phyloP scores from a whole-genome alignment of 2,888 invertebrate species.

The Clitarchus hookeri region DNA sequence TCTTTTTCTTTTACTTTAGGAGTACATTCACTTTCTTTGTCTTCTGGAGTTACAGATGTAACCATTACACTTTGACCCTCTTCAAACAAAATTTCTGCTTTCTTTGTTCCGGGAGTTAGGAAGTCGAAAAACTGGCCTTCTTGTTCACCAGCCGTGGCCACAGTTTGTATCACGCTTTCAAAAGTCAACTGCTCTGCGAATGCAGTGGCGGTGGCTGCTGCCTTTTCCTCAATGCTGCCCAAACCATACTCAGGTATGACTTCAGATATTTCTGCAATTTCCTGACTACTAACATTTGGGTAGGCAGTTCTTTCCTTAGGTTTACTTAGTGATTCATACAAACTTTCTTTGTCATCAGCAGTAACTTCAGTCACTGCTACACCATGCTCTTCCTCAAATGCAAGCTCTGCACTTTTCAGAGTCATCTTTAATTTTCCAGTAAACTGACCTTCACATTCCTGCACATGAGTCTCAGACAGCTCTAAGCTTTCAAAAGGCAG shows the following conservation, averaged over 20 bases:
- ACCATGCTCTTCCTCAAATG: conserved; percentile 57
- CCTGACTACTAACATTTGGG: conserved; percentile 48
- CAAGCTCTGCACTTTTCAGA: conserved; percentile 54
- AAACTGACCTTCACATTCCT: conserved; percentile 53
- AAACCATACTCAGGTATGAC: conserved; percentile 46
- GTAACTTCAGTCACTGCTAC: conserved; percentile 60
- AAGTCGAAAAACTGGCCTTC: conserved; percentile 52
- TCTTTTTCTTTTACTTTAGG: conserved; percentile 53
- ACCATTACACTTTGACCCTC: conserved; percentile 65
- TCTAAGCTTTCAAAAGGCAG: conserved; percentile 61
- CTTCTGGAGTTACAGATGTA: conserved; percentile 54
- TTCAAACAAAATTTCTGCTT: conserved; percentile 58
- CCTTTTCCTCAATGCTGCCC: conserved; percentile 33
- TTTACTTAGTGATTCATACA: conserved; percentile 45
- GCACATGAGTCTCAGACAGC: conserved; percentile 56
- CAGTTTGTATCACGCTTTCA: conserved; percentile 60
- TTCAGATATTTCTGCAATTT: conserved; percentile 54
- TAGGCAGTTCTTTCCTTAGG: conserved; percentile 42
- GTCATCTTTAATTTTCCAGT: conserved; percentile 52
- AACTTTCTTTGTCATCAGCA: conserved; percentile 56
- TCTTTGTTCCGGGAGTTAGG: conserved; percentile 60
- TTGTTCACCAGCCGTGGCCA: conserved; percentile 58
- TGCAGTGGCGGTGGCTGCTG: conserved; percentile 56
- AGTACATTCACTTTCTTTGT: conserved; percentile 57
- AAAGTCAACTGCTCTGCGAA: conserved; percentile 58